Conservation (phyloP, 2,113 vertebrate species). For the Apteryx mantelli region DNA sequence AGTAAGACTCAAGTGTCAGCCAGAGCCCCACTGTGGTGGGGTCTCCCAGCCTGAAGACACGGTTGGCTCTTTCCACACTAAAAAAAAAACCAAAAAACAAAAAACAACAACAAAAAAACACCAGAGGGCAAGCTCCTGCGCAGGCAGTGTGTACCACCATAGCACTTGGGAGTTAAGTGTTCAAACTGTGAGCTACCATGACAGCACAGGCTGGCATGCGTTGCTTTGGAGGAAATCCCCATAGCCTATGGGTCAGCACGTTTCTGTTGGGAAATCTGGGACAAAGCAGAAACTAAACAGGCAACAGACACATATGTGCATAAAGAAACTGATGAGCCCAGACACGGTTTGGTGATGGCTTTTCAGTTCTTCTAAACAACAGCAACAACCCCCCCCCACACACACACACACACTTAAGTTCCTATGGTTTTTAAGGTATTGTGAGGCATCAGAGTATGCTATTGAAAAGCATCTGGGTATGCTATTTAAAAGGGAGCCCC, state of each 20-base stretch:
- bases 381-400: no score
- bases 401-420: background rate
- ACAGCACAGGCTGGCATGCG: background rate
- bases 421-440: background rate
- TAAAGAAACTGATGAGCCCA: background rate
- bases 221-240: background rate
- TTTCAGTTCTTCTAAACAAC: background rate
- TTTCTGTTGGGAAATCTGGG: background rate
- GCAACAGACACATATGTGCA: background rate
- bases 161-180: background rate
- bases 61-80: background rate
- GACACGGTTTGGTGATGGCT: background rate
- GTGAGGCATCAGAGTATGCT: background rate
- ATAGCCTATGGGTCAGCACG: background rate
- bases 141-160: background rate
- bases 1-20: background rate
- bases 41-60: background rate
- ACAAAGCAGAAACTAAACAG: background rate
- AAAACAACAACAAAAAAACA: no score
- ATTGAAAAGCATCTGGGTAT: background rate
- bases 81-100: no score
- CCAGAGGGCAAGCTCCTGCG: rapidly evolving
- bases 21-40: background rate
- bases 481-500: background rate
- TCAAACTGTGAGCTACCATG: rapidly evolving